phyloP scores from a whole-genome alignment of 1,140 invertebrate species.

The Eurosta solidaginis region DNA sequence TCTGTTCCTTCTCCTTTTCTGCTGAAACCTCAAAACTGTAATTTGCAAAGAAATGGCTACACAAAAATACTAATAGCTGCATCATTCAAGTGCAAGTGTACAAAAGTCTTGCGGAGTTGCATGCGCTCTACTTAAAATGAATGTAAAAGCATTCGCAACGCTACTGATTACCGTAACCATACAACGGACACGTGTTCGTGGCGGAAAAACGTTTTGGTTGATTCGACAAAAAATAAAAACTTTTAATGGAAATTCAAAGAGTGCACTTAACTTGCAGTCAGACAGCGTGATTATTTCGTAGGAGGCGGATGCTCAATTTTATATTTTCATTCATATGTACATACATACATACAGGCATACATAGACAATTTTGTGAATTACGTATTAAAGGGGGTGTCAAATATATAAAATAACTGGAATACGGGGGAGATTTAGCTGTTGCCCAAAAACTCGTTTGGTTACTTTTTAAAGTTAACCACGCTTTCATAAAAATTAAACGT shows the following conservation, averaged over 20 bases:
- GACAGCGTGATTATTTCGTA: not conserved
- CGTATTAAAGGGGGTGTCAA: not conserved
- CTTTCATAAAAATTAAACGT: too few species aligned
- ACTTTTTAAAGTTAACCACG: too few species aligned
- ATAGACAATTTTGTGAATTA: not conserved
- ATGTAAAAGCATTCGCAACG: not conserved
- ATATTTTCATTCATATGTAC: too few species aligned
- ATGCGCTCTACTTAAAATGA: not conserved
- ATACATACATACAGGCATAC: not conserved
- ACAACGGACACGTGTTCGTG: not conserved
- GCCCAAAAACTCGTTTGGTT: too few species aligned
- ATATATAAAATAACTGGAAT: not conserved
- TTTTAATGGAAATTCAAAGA: slow-evolving; percentile 3
- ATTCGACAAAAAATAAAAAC: not conserved
- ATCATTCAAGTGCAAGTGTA: not conserved
- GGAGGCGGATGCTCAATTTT: not conserved
- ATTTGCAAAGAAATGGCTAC: too few species aligned
- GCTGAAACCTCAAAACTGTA: too few species aligned
- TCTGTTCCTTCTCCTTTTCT: not conserved
- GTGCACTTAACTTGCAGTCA: not conserved
- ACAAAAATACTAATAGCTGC: not conserved
- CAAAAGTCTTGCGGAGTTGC: not conserved
- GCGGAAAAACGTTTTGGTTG: not conserved
- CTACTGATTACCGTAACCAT: not conserved
- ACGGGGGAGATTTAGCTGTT: too few species aligned